Evolutionary conservation across 1,140 invertebrate species (phyloP).

Genomic region (Brevipalpus yothersi): DNA sequence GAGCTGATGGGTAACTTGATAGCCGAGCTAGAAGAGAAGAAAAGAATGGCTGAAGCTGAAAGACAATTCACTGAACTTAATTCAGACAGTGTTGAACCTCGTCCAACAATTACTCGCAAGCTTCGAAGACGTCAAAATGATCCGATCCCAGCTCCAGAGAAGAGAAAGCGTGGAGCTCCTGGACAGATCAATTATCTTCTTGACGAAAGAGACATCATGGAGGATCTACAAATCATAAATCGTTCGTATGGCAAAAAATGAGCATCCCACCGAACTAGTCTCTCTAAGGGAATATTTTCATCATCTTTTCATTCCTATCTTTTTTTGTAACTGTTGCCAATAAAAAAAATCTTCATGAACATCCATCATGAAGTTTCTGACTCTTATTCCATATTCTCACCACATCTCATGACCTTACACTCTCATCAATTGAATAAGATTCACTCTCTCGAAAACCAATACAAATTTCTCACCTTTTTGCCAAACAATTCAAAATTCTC

Average conservation of each 20-base stretch:
- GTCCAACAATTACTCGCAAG: constrained; percentile 48
- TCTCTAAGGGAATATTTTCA: no score
- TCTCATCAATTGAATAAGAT: no score
- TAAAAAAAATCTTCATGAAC: no score
- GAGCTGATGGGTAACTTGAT: constrained; percentile 72
- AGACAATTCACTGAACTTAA: constrained; percentile 60
- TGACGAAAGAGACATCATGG: constrained; percentile 66
- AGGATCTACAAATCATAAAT: constrained; percentile 57
- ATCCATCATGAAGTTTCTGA: no score
- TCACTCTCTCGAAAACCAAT: no score
- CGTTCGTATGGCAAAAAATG: constrained; percentile 17
- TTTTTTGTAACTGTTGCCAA: no score
- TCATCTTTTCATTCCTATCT: no score
- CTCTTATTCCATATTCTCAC: no score
- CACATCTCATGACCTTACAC: no score
- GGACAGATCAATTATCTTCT: constrained; percentile 55
- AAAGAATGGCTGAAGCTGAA: constrained; percentile 64
- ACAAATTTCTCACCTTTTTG: no score
- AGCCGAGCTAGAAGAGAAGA: constrained; percentile 73
- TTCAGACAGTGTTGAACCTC: constrained; percentile 22
- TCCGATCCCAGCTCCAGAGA: constrained; percentile 41
- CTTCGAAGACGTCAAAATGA: constrained; percentile 72
- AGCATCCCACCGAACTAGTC: no score
- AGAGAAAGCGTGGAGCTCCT: constrained; percentile 39
- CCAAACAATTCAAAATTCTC: no score